These are phyloP conservation scores for Teinopalpus imperialis DNA, from an alignment of 2,888 invertebrate species.

Conservation along the genomic window DNA sequence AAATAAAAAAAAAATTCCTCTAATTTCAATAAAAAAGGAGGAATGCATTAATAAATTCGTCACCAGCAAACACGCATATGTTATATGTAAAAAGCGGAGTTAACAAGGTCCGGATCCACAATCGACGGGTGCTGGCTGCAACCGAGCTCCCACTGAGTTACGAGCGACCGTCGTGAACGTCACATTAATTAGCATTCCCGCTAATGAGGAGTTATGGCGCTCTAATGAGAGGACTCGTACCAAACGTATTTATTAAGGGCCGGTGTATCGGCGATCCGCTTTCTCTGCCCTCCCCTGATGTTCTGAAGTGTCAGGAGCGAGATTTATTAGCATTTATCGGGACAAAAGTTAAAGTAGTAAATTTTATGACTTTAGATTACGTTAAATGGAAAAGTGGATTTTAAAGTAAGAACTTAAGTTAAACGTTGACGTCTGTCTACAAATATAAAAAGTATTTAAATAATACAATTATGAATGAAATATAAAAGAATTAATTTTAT, in stretches of 20 bases:
- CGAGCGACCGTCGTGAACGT: constrained; percentile 72
- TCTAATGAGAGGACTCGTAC: constrained; percentile 75
- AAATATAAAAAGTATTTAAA: too few species aligned
- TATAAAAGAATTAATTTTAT: too few species aligned
- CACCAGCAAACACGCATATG: neutral
- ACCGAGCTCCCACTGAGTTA: constrained; percentile 39
- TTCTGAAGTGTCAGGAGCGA: constrained; percentile 13
- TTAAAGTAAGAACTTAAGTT: too few species aligned
- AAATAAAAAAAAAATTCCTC: too few species aligned
- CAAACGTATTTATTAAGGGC: constrained; percentile 60
- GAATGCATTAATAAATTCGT: neutral
- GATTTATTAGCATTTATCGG: constrained; percentile 22
- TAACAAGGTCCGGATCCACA: constrained; percentile 31
- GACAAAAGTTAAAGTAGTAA: constrained; percentile 1
- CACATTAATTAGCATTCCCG: constrained; percentile 78
- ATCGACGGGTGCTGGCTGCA: constrained; percentile 28
- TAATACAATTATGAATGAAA: too few species aligned
- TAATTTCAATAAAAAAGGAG: too few species aligned
- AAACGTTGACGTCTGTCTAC: too few species aligned
- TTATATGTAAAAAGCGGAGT: constrained; percentile 21
- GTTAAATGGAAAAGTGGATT: too few species aligned
- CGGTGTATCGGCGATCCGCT: constrained; percentile 30
- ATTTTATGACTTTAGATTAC: too few species aligned
- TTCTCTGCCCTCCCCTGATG: constrained; percentile 10
- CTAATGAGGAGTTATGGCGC: constrained; percentile 81